These are phyloP conservation scores for Sternarchorhynchus goeldii DNA, from an alignment of 2,797 vertebrate species.

Conservation along the genomic window DNA sequence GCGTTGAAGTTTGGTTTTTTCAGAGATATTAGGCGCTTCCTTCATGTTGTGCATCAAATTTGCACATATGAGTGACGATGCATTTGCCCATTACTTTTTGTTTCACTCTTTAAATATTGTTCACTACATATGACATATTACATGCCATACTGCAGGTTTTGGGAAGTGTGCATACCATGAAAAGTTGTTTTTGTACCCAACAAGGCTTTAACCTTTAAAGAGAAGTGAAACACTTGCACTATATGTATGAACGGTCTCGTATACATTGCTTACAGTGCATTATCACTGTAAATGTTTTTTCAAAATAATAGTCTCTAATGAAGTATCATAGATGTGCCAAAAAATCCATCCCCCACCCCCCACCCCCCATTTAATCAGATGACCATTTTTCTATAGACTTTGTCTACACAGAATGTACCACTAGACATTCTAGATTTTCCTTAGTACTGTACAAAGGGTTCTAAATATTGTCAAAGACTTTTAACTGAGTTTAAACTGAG, in stretches of 20 bases:
- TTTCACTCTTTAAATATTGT: slow-evolving; percentile 5
- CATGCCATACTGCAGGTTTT: background rate
- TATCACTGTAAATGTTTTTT: slow-evolving; percentile 26
- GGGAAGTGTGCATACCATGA: background rate
- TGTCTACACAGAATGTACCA: background rate
- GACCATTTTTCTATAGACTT: slow-evolving; percentile 11
- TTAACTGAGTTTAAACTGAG: background rate
- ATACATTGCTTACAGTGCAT: slow-evolving; percentile 2
- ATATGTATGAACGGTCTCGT: slow-evolving; percentile 16
- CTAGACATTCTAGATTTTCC: slow-evolving; percentile 8
- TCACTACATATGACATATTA: slow-evolving; percentile 24
- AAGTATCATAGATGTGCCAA: slow-evolving; percentile 46
- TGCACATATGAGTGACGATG: slow-evolving; percentile 2
- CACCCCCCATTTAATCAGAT: background rate
- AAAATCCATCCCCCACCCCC: no score
- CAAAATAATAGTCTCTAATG: slow-evolving; percentile 27
- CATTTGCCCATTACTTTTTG: slow-evolving; percentile 8
- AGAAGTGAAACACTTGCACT: slow-evolving; percentile 36
- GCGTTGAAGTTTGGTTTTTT: background rate
- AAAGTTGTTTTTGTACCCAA: background rate
- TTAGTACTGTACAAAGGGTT: slow-evolving; percentile 32
- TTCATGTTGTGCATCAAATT: slow-evolving; percentile 5
- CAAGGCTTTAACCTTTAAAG: slow-evolving; percentile 27
- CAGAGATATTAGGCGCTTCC: background rate
- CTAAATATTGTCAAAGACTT: background rate